phyloP scores from a whole-genome alignment of 2,888 invertebrate genomes.

The Allolobophora icterica region DNA sequence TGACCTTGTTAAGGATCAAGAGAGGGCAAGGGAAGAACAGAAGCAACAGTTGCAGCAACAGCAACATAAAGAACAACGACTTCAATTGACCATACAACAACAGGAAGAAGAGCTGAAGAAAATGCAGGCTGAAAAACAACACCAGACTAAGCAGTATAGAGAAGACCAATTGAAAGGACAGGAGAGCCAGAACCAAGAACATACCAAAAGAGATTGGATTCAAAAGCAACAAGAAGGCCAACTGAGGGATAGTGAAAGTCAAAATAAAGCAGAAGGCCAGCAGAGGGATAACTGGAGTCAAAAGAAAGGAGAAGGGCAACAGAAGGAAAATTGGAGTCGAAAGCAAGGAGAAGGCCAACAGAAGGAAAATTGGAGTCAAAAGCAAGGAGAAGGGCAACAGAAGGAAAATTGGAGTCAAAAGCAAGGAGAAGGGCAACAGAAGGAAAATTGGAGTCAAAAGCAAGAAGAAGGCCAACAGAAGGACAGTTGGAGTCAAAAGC shows the following conservation, averaged over 20 bases:
- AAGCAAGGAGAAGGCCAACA: neutral
- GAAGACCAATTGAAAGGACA: neutral
- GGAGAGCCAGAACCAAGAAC: neutral
- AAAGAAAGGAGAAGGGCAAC: neutral
- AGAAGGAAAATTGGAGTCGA: too few species aligned
- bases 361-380: neutral
- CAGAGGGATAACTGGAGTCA: neutral
- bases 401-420: neutral
- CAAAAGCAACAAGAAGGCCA: neutral
- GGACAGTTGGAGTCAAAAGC: neutral
- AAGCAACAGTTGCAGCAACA: neutral
- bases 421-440: neutral
- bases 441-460: neutral
- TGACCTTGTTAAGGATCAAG: neutral
- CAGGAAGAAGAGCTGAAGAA: constrained; percentile 17
- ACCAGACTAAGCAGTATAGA: neutral
- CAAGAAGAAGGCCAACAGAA: neutral
- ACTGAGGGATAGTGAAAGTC: neutral
- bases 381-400: neutral
- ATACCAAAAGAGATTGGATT: neutral
- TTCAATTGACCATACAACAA: neutral
- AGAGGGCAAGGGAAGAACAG: constrained; percentile 8
- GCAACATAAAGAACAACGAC: neutral
- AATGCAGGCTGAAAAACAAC: neutral
- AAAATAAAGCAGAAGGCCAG: neutral